Evolutionary conservation across 1,140 invertebrate genomes (phyloP).

Genomic region (Papilio helenus): DNA sequence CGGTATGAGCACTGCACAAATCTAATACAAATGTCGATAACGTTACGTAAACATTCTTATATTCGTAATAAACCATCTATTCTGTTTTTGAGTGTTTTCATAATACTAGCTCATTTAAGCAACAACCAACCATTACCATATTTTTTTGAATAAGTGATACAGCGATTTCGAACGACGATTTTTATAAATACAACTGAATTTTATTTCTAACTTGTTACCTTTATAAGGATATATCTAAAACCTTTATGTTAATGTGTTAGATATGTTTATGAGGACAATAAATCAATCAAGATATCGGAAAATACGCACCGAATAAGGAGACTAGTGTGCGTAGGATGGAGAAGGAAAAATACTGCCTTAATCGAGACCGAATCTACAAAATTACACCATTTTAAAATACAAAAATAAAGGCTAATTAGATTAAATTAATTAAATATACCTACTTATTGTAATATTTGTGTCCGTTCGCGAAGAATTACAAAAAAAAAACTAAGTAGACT

Average conservation of each 20-base stretch:
- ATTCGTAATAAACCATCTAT: background rate
- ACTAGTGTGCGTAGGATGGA: background rate
- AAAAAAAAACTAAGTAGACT: too few species aligned
- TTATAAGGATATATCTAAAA: slow-evolving; percentile 17
- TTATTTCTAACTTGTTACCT: background rate
- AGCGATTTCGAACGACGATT: background rate
- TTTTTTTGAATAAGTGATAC: background rate
- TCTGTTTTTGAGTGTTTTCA: background rate
- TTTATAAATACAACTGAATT: background rate
- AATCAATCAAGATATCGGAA: background rate
- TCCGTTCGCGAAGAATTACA: too few species aligned
- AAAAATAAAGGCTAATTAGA: too few species aligned
- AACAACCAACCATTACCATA: background rate
- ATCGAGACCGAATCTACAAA: background rate
- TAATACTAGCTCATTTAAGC: background rate
- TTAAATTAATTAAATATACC: too few species aligned
- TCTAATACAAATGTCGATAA: too few species aligned
- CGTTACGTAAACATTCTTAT: too few species aligned
- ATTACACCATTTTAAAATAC: background rate
- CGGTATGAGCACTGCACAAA: too few species aligned
- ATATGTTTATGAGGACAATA: background rate
- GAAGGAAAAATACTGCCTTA: background rate
- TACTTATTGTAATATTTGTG: too few species aligned
- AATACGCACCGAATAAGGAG: slow-evolving; percentile 1
- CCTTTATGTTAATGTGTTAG: background rate